These are phyloP conservation scores for Lasiurus borealis DNA, from an alignment of 2,113 vertebrate genomes.

Conservation along the genomic window DNA sequence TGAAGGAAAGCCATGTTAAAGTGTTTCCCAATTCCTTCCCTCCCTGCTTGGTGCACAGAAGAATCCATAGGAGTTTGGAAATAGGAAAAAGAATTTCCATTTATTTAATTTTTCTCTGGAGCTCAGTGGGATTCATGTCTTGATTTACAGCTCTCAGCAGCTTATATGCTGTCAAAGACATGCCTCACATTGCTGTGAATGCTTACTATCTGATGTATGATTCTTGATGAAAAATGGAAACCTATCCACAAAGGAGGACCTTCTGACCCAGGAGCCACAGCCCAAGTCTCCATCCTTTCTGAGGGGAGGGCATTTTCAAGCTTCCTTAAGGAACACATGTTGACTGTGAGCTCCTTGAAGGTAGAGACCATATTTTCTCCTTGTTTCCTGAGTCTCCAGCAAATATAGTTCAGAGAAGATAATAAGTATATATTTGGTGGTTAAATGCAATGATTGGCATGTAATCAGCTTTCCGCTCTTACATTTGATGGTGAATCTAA, in stretches of 20 bases:
- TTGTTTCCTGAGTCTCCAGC: not conserved
- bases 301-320: not conserved
- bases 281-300: not conserved
- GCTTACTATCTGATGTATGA: not conserved
- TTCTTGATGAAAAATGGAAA: not conserved
- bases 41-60: not conserved
- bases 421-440: conserved; percentile 47
- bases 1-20: not conserved
- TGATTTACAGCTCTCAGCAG: not conserved
- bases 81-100: not conserved
- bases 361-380: not conserved
- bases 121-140: not conserved
- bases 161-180: not conserved
- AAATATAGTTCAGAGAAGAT: not conserved
- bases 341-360: not conserved
- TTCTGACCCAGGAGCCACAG: not conserved
- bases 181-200: not conserved
- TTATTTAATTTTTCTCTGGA: conserved; percentile 20
- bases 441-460: conserved; percentile 50
- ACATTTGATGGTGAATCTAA: conserved; percentile 32
- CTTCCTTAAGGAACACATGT: not conserved
- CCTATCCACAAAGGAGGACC: not conserved
- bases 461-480: not conserved
- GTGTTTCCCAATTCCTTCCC: not conserved
- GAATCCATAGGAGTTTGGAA: not conserved